These are phyloP conservation scores for Stenodema calcarata DNA, from an alignment of 2,888 invertebrate genomes.

Conservation along the genomic window DNA sequence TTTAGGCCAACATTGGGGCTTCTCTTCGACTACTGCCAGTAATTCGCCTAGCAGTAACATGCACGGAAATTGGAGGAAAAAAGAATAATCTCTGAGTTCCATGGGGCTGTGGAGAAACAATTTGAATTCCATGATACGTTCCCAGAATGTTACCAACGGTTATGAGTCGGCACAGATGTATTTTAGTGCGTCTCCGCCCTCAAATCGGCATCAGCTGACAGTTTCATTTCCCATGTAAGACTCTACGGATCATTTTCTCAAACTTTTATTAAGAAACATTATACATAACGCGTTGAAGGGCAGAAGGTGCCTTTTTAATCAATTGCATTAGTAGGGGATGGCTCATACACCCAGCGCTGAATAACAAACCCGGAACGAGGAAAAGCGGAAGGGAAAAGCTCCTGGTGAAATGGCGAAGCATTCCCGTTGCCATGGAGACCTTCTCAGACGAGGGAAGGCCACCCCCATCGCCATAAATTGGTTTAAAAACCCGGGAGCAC, in stretches of 20 bases:
- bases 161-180: background rate
- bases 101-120: no score
- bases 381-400: background rate
- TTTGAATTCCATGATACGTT: background rate
- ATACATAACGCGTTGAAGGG: background rate
- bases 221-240: background rate
- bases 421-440: background rate
- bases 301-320: background rate
- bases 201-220: background rate
- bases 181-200: background rate
- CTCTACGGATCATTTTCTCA: background rate
- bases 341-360: background rate
- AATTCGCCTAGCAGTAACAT: no score
- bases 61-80: no score
- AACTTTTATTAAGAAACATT: background rate
- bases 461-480: background rate
- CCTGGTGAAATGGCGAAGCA: background rate
- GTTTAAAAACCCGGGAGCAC: constrained; percentile 4
- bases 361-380: background rate
- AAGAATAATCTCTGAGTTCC: no score
- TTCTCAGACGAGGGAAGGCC: background rate
- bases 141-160: background rate
- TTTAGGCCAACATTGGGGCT: no score
- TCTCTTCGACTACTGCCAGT: no score
- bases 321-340: background rate